Base-by-base conservation (phyloP, 2,888 invertebrate genomes). In the Emesis furor region DNA sequence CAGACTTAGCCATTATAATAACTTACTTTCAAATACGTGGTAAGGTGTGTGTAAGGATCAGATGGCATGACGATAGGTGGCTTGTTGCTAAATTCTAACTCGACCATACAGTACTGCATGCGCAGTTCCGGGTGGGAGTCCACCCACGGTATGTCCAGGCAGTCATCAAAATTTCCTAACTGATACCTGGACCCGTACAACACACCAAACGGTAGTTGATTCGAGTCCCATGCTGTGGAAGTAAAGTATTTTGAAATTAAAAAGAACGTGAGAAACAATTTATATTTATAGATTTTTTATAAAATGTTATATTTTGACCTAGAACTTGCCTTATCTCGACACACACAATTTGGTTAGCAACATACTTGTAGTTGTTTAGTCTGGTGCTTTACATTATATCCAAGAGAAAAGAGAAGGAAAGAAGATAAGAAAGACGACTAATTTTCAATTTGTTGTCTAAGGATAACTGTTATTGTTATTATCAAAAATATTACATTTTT, bases 91-190 rank as follows among this genome's bases (percentile, higher is more conserved):
- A 67, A 35, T 32, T 67, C n/a, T n/a, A 67, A 5, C 35, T 67
- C 67, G 7, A 67, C 35, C 32, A 35, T 6, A 30, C 97, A 97
- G 90, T 97, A 97, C 88, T 96, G 95, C 0, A 94, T 94, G 6
- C 87, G 92, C 14, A 95, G 86, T 17, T 93, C 94, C 0, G 91
- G 92, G 6, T 93, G 92, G 0, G 91, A 90, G 4, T 88, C 81
- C 0, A 91, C 68, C 94, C 95, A 95, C 0, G 95, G 95, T 0
- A 93, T 86, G 7, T 92, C 90, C 89, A 95, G 89, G 86, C 98
- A 98, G 90, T 98, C 97, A 85, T 97, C 97, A 87, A 97, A 98
- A 91, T 97, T 96, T 0, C 98, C 98, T 81, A 97, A 93, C 86
- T 97, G 97, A 88, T 95, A 97, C 2, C 94, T 92, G 86, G 96